Conservation (phyloP, 2,113 vertebrate species). For the Amblyornis subalaris region DNA sequence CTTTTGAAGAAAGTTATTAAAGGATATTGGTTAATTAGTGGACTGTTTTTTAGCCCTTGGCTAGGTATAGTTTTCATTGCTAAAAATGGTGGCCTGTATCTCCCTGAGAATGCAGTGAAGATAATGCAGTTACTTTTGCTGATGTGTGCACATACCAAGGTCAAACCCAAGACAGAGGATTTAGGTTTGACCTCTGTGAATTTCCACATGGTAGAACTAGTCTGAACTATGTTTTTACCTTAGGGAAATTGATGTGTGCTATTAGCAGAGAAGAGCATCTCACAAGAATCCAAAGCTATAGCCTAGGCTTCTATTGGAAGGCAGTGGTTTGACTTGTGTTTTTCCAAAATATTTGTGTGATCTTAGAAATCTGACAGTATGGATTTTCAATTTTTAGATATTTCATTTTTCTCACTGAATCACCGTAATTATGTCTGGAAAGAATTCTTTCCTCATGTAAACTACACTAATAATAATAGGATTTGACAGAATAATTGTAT, state of each 20-base stretch:
- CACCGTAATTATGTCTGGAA: neutral
- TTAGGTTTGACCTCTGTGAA: neutral
- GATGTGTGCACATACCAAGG: neutral
- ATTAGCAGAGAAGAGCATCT: neutral
- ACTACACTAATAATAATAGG: neutral
- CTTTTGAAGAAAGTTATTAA: neutral
- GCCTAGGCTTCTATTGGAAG: neutral
- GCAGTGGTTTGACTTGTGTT: neutral
- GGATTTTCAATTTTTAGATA: neutral
- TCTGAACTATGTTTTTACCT: neutral
- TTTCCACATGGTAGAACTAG: neutral
- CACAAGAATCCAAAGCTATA: neutral
- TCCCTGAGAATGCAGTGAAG: neutral
- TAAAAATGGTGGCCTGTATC: neutral
- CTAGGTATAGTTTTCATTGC: neutral
- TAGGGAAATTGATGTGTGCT: neutral
- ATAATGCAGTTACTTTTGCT: neutral
- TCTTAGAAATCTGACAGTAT: neutral
- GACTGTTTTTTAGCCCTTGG: neutral
- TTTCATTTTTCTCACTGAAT: neutral
- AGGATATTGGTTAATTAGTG: neutral
- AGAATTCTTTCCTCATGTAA: neutral
- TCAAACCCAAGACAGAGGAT: neutral
- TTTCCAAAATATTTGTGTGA: neutral
- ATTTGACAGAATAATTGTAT: slow-evolving; percentile 30